Evolutionary conservation across 2,113 vertebrate species (phyloP).

Genomic region (Alexandromys fortis): DNA sequence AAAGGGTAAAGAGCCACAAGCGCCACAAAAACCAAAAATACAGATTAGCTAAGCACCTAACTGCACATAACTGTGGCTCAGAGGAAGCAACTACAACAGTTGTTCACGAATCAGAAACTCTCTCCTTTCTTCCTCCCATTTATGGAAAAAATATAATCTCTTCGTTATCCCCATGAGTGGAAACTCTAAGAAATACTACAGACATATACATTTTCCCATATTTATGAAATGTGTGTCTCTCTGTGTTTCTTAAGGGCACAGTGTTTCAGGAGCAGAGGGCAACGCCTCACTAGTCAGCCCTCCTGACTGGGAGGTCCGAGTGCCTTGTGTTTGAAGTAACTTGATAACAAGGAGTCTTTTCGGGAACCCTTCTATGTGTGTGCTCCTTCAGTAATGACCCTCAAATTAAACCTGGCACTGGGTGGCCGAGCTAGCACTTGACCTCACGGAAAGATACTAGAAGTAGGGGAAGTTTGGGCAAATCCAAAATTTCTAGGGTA

Average conservation of each 20-base stretch:
- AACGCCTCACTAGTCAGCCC: conserved; percentile 61
- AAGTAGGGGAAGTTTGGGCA: conserved; percentile 78
- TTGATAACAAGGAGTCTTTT: conserved; percentile 77
- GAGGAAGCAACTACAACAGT: conserved; percentile 75
- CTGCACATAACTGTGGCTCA: conserved; percentile 67
- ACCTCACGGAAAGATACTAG: conserved; percentile 69
- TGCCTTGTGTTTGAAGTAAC: conserved; percentile 75
- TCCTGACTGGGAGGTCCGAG: conserved; percentile 69
- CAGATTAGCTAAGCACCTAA: conserved; percentile 38
- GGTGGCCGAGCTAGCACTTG: conserved; percentile 65
- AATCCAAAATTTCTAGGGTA: conserved; percentile 71
- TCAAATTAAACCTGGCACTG: conserved; percentile 59
- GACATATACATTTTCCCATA: conserved; percentile 38
- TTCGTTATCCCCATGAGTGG: conserved; percentile 43
- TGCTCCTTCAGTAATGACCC: conserved; percentile 77
- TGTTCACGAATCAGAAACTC: conserved; percentile 76
- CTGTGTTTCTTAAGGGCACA: conserved; percentile 36
- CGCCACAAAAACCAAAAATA: conserved; percentile 47
- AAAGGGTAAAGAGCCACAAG: conserved; percentile 55
- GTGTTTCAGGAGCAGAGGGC: conserved; percentile 45
- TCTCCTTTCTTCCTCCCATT: conserved; percentile 11
- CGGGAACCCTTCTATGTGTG: conserved; percentile 53
- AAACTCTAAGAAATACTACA: conserved; percentile 50
- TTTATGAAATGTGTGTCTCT: conserved; percentile 61
- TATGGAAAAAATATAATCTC: conserved; percentile 62